Base-by-base conservation (phyloP, 2,888 invertebrate species). In the Drosophila robusta region DNA sequence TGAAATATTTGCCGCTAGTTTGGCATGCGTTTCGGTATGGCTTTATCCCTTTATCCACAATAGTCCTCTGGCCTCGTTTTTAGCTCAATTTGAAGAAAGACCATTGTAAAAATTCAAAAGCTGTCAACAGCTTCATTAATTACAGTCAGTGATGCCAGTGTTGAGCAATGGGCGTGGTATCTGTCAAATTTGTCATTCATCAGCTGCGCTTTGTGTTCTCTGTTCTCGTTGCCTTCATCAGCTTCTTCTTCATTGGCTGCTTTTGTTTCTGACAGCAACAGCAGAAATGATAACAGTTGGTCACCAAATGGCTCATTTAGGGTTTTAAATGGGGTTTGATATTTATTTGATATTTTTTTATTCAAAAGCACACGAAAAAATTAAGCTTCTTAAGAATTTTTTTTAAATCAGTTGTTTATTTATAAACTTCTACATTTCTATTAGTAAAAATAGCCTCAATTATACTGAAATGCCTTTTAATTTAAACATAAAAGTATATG, bases 181-280 rank as follows among this genome's bases (percentile, higher is more conserved):
- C 60, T 79, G 82, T 78, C 86, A 88, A 79, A 83, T 72, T 83
- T 88, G 87, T 88, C 83, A 83, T 83, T 83, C 83, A 83, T 83
- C 88, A 83, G 82, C 51, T 42, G 50, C 54, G 63, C 65, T 58
- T 61, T 70, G 64, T n/a, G 18, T 3, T 11, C 18, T 18, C 8
- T 2, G 46, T 22, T 22, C 50, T 64, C 36, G 42, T 36, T 42
- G 41, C 11, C 47, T 44, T 34, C 46, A 47, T 52, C 41, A 12
- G 34, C 34, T 62, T 22, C 14, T 47, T 6, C 32, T 18, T 47
- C 18, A 6, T 14, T 34, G 14, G 41, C 26, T 42, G 52, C 69
- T 56, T 78, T 82, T 85, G 86, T 78, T 70, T 66, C 61, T 71
- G 86, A 82, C 75, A 78, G 62, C 38, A 45, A n/a, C 16, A 50